Conservation (phyloP, 2,113 vertebrate genomes). For the Sapajus apella region DNA sequence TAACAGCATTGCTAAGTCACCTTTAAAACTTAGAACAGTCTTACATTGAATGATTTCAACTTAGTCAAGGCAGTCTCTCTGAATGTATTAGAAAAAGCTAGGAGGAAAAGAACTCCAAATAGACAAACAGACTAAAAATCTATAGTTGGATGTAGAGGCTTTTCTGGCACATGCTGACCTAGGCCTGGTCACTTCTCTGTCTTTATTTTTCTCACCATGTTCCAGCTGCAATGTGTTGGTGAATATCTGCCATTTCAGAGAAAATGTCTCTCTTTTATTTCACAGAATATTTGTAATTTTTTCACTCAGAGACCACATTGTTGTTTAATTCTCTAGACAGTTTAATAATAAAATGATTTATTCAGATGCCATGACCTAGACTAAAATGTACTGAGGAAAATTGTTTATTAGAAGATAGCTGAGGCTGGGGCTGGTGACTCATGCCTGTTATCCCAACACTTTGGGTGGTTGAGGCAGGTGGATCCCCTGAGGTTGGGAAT, state of each 20-base stretch:
- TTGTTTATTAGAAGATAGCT: neutral
- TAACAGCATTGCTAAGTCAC: neutral
- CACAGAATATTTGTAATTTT: neutral
- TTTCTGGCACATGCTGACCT: neutral
- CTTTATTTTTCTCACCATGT: neutral
- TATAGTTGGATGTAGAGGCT: neutral
- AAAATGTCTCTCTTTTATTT: neutral
- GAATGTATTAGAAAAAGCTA: neutral
- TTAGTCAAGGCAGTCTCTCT: neutral
- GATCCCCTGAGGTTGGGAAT: too few species aligned
- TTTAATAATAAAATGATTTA: neutral
- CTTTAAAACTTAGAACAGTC: neutral
- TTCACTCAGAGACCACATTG: neutral
- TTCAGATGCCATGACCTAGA: neutral
- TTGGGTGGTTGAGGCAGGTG: too few species aligned
- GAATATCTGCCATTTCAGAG: neutral
- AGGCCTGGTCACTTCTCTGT: neutral
- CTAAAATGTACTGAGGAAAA: neutral
- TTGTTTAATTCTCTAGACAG: neutral
- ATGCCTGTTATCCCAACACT: too few species aligned
- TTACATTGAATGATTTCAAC: neutral
- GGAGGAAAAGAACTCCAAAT: neutral
- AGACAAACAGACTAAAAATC: neutral
- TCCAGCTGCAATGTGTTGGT: neutral
- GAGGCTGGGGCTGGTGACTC: neutral